These are phyloP conservation scores for Eulithis prunata DNA, from an alignment of 2,888 invertebrate species.

Conservation along the genomic window DNA sequence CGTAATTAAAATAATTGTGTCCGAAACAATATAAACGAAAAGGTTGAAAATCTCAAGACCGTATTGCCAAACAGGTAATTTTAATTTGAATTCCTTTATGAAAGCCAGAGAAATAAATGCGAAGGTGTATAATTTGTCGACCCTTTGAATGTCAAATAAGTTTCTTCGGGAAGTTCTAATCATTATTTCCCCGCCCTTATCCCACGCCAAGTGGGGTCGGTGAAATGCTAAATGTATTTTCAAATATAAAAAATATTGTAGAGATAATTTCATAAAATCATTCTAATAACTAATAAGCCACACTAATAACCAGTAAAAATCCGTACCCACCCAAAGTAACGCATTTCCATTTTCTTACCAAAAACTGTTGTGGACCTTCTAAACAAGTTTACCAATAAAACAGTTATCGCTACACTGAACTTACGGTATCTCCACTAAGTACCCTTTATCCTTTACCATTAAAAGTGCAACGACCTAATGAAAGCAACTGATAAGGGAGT, in stretches of 20 bases:
- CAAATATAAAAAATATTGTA: too few species aligned
- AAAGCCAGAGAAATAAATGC: slow-evolving; percentile 21
- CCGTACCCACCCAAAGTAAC: too few species aligned
- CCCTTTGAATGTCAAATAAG: slow-evolving; percentile 24
- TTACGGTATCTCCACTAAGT: slow-evolving; percentile 11
- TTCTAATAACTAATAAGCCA: too few species aligned
- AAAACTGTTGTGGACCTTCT: neutral
- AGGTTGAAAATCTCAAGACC: slow-evolving; percentile 35
- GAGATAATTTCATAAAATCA: too few species aligned
- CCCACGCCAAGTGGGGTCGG: too few species aligned
- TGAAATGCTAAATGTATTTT: too few species aligned
- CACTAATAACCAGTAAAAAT: too few species aligned
- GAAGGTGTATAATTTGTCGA: slow-evolving; percentile 21
- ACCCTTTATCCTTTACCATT: slow-evolving; percentile 26
- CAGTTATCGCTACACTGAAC: neutral
- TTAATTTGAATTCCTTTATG: slow-evolving; percentile 28
- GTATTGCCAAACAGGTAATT: slow-evolving; percentile 37
- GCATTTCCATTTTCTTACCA: too few species aligned
- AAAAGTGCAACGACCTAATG: slow-evolving; percentile 28
- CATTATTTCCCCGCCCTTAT: too few species aligned
- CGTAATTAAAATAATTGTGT: slow-evolving; percentile 24
- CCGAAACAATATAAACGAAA: slow-evolving; percentile 21
- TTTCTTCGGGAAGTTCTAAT: slow-evolving; percentile 5
- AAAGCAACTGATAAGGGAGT: slow-evolving; percentile 22
- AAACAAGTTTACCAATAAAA: neutral